Base-by-base conservation (phyloP, 1,140 invertebrate species). In the Calycopis cecrops region DNA sequence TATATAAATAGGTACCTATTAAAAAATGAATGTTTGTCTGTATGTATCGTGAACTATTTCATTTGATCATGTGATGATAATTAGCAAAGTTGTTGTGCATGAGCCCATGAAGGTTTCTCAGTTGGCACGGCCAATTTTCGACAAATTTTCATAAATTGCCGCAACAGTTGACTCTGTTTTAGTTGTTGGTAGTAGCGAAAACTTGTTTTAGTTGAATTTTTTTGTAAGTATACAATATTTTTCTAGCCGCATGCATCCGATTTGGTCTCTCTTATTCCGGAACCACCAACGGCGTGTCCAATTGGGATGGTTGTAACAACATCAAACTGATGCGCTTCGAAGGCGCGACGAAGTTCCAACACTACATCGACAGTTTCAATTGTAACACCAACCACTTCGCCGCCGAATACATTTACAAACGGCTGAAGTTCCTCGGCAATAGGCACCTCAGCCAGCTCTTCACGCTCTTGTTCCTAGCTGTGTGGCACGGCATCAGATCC, bases 381-480 rank as follows among this genome's bases (percentile, higher is more conserved):
- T 94, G 94, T 48, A 98, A 98, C 71, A 98, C 97, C 0, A 99
- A 98, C 86, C 88, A 92, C 18, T 99, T 97, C 95, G 94, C 95
- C 48, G 92, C 93, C 0, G 93, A 96, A 85, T 98, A 99, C 73
- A 88, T 99, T 40, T 99, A 97, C 79, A 99, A 98, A 79, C 88
- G 97, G 9, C 85, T 98, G 10, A 95, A 94, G 73, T 98, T 98
- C 80, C 86, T 99, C 1, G 94, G 94, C 16, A 97, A 95, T 77
- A 92, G 93, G 33, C 87, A 93, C n/a, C 81, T 94, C 4, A 98
- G 96, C 53, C 97, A 98, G 82, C 78, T 91, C 2, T 89, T 91
- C 0, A 95, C 97, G 0, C 85, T 99, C 12, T 40, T 92, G 0
- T 99, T 98, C 83, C 90, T 99, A 9, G 96, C 97, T 0, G 59